A percentile compares a stretch with the other conserved stretches of the same genome.
phyloP scores from a whole-genome alignment of 2,888 invertebrate species.

The Glaucopsyche alexis region DNA sequence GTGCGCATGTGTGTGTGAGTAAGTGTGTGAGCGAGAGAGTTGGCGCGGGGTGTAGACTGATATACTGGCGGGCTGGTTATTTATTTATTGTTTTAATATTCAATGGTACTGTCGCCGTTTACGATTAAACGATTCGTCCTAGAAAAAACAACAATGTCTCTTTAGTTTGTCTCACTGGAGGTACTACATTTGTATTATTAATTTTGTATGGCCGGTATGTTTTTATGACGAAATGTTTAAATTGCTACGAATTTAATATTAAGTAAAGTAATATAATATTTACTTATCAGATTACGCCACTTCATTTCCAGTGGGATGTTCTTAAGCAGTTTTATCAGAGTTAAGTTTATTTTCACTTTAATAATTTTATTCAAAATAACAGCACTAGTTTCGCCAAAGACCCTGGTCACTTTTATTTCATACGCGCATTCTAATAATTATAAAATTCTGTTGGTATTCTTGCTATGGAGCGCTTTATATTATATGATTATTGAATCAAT shows the following conservation, averaged over 20 bases:
- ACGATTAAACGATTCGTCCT: not conserved
- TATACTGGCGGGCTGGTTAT: slow-evolving; percentile 23
- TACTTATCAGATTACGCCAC: not conserved
- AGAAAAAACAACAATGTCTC: not conserved
- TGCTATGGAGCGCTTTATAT: slow-evolving; percentile 29
- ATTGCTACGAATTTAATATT: not conserved
- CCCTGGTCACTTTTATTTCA: slow-evolving; percentile 25
- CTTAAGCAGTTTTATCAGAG: not conserved
- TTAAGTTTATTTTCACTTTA: slow-evolving; percentile 6
- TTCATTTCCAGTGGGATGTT: slow-evolving; percentile 15
- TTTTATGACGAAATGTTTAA: not conserved
- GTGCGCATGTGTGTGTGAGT: slow-evolving; percentile 15
- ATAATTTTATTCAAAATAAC: slow-evolving; percentile 23
- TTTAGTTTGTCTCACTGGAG: slow-evolving; percentile 14
- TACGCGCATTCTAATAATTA: not conserved
- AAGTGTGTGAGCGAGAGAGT: slow-evolving; percentile 23
- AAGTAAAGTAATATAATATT: not conserved
- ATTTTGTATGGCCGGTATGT: not conserved
- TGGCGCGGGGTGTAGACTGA: slow-evolving; percentile 21
- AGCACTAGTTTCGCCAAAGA: slow-evolving; percentile 31
- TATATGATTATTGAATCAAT: slow-evolving; percentile 50
- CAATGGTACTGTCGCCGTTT: not conserved
- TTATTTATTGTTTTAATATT: slow-evolving; percentile 15
- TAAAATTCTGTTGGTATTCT: slow-evolving; percentile 17
- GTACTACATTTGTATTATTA: not conserved